Evolutionary conservation across 2,888 invertebrate species (phyloP).

Genomic region (Cerastis leucographa): DNA sequence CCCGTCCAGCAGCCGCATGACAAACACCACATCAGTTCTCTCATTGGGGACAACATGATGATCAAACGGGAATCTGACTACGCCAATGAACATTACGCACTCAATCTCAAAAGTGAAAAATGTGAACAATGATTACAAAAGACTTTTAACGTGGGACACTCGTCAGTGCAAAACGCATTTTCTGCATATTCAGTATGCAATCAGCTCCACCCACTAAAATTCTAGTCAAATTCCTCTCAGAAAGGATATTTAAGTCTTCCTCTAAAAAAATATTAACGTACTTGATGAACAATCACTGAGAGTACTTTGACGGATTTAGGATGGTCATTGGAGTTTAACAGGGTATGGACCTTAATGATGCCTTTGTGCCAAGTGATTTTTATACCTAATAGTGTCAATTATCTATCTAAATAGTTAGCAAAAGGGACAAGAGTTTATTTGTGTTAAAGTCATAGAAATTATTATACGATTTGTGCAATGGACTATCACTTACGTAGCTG

Average conservation of each 20-base stretch:
- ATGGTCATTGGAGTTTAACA: conserved; percentile 86
- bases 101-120: conserved; percentile 89
- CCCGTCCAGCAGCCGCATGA: conserved; percentile 79
- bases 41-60: conserved; percentile 88
- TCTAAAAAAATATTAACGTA: conserved; percentile 71
- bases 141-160: conserved; percentile 73
- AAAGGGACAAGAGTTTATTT: conserved; percentile 84
- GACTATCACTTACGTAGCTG: conserved; percentile 75
- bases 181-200: conserved; percentile 73
- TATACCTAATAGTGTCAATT: conserved; percentile 89
- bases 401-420: conserved; percentile 85
- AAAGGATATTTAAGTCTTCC: conserved; percentile 84
- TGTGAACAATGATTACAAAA: conserved; percentile 88
- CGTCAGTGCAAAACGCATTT: conserved; percentile 75
- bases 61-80: conserved; percentile 87
- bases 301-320: conserved; percentile 87
- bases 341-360: conserved; percentile 89
- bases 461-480: conserved; percentile 88
- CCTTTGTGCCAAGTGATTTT: conserved; percentile 91
- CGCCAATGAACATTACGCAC: conserved; percentile 85
- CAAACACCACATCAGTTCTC: conserved; percentile 89
- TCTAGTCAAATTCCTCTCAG: conserved; percentile 89
- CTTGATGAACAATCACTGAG: conserved; percentile 80
- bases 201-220: conserved; percentile 84
- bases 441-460: conserved; percentile 85